These are phyloP conservation scores for Parauchenoglanis ngamensis DNA, from an alignment of 2,797 vertebrate genomes.

Conservation along the genomic window DNA sequence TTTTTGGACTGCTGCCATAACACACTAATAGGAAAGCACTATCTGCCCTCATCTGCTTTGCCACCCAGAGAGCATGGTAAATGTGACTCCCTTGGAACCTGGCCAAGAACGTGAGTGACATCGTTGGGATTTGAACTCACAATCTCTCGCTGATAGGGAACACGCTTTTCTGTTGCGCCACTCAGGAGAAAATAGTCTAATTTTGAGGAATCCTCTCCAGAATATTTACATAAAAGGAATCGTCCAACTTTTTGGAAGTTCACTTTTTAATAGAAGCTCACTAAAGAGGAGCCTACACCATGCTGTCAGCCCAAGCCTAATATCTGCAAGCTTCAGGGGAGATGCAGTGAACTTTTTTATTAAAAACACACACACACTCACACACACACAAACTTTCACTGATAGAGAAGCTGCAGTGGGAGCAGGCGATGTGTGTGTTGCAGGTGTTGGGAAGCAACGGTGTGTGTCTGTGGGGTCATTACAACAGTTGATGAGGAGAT, in stretches of 20 bases:
- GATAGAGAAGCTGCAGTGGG: conserved; percentile 21
- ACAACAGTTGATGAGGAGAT: conserved; percentile 51
- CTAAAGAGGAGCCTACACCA: background rate
- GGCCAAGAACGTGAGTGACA: background rate
- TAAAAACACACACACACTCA: conserved; percentile 4
- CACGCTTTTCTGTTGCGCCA: background rate
- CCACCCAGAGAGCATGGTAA: background rate
- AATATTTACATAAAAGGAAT: background rate
- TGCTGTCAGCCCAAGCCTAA: background rate
- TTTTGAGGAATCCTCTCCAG: too few species aligned
- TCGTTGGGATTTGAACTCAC: background rate
- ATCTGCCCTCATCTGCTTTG: background rate
- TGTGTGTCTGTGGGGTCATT: conserved; percentile 53
- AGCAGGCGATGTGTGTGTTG: conserved; percentile 43
- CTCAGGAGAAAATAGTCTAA: background rate
- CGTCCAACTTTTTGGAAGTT: background rate
- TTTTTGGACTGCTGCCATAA: background rate
- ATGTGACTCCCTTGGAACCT: background rate
- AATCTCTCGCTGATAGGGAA: background rate
- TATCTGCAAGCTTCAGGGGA: background rate
- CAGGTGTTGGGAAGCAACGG: conserved; percentile 42
- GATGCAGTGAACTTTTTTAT: background rate
- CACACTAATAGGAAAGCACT: background rate
- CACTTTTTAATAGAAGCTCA: background rate
- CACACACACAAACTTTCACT: background rate